phyloP scores from a whole-genome alignment of 2,888 invertebrate species.

The Chelonus formosanus region DNA sequence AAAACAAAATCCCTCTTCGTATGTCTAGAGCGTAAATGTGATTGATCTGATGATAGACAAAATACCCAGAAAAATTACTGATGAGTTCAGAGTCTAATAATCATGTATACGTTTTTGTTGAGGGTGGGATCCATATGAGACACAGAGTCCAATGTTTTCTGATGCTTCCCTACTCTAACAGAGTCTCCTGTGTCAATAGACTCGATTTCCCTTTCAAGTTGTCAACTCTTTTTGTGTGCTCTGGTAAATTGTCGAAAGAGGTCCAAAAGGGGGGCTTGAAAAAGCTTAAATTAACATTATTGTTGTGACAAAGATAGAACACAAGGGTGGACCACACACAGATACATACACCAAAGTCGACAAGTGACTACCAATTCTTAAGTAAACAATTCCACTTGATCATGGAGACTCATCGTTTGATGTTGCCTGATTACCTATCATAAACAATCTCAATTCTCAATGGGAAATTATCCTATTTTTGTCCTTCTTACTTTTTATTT shows the following conservation, averaged over 20 bases:
- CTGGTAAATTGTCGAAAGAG: conserved; percentile 59
- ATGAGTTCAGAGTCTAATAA: too few species aligned
- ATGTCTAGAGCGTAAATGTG: too few species aligned
- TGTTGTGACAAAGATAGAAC: conserved; percentile 62
- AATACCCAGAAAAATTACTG: too few species aligned
- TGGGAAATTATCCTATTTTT: conserved; percentile 1
- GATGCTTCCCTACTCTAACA: conserved; percentile 32
- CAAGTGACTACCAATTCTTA: conserved; percentile 42
- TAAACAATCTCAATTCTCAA: conserved; percentile 60
- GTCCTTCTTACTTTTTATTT: neutral
- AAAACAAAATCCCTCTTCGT: too few species aligned
- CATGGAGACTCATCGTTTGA: conserved; percentile 63
- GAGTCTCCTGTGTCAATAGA: conserved; percentile 61
- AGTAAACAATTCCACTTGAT: conserved; percentile 65
- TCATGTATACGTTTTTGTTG: too few species aligned
- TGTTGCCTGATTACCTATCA: conserved; percentile 64
- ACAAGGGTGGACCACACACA: conserved; percentile 48
- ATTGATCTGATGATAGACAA: too few species aligned
- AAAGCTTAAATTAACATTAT: conserved; percentile 64
- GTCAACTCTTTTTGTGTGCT: conserved; percentile 65
- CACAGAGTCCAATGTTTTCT: conserved; percentile 9
- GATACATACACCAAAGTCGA: conserved; percentile 33
- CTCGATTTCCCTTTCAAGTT: conserved; percentile 66
- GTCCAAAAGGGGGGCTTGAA: conserved; percentile 33
- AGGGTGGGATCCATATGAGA: neutral